These are phyloP conservation scores for Herpailurus yagouaroundi DNA, from an alignment of 2,113 vertebrate genomes.

Conservation along the genomic window DNA sequence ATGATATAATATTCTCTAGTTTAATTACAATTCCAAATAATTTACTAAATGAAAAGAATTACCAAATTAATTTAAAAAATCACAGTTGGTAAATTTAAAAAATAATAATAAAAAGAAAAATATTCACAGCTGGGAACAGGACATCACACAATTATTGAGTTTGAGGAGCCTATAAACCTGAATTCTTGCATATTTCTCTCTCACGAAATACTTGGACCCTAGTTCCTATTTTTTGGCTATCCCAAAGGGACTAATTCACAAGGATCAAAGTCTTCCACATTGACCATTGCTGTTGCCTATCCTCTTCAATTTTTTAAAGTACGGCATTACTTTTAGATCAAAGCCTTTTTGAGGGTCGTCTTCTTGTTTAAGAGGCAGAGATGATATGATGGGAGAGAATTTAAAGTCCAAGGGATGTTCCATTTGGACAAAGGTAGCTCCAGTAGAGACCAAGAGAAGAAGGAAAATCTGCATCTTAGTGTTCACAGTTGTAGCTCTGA, in stretches of 20 bases:
- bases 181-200: neutral
- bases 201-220: neutral
- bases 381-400: neutral
- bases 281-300: neutral
- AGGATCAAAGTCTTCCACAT: slow-evolving; percentile 55
- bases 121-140: neutral
- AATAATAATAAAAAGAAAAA: neutral
- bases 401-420: neutral
- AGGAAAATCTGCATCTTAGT: neutral
- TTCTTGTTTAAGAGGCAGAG: neutral
- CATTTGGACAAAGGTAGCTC: neutral
- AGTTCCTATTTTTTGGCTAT: neutral
- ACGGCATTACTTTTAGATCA: slow-evolving; percentile 69
- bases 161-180: neutral
- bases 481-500: neutral
- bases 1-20: neutral
- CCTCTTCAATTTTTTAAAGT: slow-evolving; percentile 59
- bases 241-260: neutral
- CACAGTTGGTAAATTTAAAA: neutral
- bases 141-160: neutral
- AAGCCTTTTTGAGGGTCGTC: slow-evolving; percentile 44
- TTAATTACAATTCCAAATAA: neutral
- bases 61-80: slow-evolving; percentile 4
- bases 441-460: neutral
- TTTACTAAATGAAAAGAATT: slow-evolving; percentile 25